Percentiles rank a stretch among this genome's conserved stretches.
Conservation (phyloP, 2,888 invertebrate genomes). For the Caenorhabditis zanzibari region DNA sequence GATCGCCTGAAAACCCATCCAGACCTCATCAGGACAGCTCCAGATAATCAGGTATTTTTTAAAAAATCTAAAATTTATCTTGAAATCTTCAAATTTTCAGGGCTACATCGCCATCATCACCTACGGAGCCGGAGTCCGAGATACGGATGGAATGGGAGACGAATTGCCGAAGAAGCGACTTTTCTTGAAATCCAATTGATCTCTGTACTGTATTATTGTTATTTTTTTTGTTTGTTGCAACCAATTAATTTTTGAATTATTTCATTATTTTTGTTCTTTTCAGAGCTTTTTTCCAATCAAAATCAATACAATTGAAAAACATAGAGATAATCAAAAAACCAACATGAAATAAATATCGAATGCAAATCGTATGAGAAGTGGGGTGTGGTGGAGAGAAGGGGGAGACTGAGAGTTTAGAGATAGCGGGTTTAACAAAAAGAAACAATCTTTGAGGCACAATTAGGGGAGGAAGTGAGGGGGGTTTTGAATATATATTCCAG, state of each 20-base stretch:
- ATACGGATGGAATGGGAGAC: conserved; percentile 68
- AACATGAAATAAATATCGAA: conserved; percentile 46
- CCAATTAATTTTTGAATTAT: background rate
- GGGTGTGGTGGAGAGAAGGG: conserved; percentile 14
- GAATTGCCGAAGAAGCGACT: conserved; percentile 62
- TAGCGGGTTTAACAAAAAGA: conserved; percentile 1
- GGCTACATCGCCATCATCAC: conserved; percentile 75
- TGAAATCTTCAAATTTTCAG: conserved; percentile 18
- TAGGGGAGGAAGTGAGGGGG: conserved; percentile 21
- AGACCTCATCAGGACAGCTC: conserved; percentile 73
- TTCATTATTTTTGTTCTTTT: conserved; percentile 32
- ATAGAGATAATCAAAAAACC: background rate
- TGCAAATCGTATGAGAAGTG: conserved; percentile 37
- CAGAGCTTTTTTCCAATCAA: background rate
- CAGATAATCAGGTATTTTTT: conserved; percentile 69
- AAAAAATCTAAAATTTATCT: background rate
- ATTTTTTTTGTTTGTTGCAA: background rate
- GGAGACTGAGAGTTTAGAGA: background rate
- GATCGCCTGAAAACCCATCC: conserved; percentile 71
- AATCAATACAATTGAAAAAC: background rate
- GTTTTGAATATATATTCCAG: background rate
- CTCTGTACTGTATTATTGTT: conserved; percentile 12
- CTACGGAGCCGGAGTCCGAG: conserved; percentile 73
- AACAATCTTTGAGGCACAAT: conserved; percentile 23
- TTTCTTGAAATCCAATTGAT: conserved; percentile 25